These are phyloP conservation scores for Nebria ingens DNA, from an alignment of 1,140 invertebrate genomes.

Conservation along the genomic window DNA sequence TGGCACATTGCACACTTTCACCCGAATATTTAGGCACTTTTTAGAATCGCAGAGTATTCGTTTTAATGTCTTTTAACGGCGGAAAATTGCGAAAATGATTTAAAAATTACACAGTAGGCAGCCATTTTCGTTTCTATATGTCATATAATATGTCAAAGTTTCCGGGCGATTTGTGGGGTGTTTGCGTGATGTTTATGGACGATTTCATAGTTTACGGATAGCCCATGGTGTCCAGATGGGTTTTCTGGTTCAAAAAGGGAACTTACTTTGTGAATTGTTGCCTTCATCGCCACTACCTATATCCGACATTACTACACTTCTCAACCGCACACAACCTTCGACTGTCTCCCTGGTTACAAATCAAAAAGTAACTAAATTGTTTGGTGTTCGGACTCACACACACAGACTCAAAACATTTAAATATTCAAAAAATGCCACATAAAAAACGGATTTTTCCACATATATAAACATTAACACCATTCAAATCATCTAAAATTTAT, in stretches of 20 bases:
- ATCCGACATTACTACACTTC: constrained; percentile 58
- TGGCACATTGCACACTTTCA: neutral
- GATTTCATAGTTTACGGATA: too few species aligned
- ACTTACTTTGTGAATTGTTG: constrained; percentile 60
- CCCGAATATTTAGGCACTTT: too few species aligned
- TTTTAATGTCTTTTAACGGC: neutral
- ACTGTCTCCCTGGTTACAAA: constrained; percentile 26
- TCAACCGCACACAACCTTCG: constrained; percentile 32
- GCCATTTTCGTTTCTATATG: neutral
- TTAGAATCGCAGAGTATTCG: too few species aligned
- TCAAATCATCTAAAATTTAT: too few species aligned
- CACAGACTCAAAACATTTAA: too few species aligned
- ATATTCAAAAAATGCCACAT: too few species aligned
- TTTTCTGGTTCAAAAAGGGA: constrained; percentile 15
- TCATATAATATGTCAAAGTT: neutral
- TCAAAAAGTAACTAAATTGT: constrained; percentile 25
- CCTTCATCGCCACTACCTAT: constrained; percentile 60
- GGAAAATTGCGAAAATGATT: neutral
- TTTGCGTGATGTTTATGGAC: too few species aligned
- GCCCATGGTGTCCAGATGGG: too few species aligned
- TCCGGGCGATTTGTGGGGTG: too few species aligned
- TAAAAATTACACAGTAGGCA: neutral
- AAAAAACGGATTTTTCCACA: too few species aligned
- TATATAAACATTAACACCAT: too few species aligned
- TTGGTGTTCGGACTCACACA: too few species aligned